Evolutionary conservation across 2,888 invertebrate genomes (phyloP).

Genomic region (Eupithecia pulchellata): DNA sequence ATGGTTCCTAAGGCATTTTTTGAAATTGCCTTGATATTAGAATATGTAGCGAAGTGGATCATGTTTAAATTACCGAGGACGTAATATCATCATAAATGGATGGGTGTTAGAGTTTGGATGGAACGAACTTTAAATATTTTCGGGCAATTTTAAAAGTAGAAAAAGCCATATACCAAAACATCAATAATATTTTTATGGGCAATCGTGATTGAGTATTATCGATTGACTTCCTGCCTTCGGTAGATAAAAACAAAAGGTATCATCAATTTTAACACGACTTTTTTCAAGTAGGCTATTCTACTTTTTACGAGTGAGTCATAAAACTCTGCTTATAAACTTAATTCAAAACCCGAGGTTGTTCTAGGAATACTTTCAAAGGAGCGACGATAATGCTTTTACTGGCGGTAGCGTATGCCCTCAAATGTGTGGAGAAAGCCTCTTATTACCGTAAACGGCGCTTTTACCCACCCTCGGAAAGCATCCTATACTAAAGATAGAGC

Average conservation of each 20-base stretch:
- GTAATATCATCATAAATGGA: background rate
- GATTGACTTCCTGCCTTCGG: constrained; percentile 60
- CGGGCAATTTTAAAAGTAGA: background rate
- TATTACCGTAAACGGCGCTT: constrained; percentile 41
- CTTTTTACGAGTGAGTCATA: constrained; percentile 2
- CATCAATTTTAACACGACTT: constrained; percentile 24
- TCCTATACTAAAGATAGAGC: constrained; percentile 37
- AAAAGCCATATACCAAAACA: background rate
- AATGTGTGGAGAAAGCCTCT: constrained; percentile 42
- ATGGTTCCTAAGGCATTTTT: constrained; percentile 57
- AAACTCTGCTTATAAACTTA: constrained; percentile 14
- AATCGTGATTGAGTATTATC: constrained; percentile 17
- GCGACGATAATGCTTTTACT: constrained; percentile 22
- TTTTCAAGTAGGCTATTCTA: constrained; percentile 1
- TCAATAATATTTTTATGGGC: constrained; percentile 19
- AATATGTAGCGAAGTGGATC: constrained; percentile 18
- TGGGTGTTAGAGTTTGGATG: background rate
- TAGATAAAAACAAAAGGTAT: constrained; percentile 21
- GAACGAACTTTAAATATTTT: too few species aligned
- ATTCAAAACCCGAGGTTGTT: constrained; percentile 13
- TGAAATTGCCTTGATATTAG: constrained; percentile 29
- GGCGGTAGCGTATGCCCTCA: constrained; percentile 29
- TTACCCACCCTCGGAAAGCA: constrained; percentile 43
- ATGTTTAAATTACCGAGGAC: constrained; percentile 10
- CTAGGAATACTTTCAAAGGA: constrained; percentile 16